Base-by-base conservation (phyloP, 30 jellyfish, hydroid and myxozoan genomes). In the Hydractinia symbiolongicarpus region DNA sequence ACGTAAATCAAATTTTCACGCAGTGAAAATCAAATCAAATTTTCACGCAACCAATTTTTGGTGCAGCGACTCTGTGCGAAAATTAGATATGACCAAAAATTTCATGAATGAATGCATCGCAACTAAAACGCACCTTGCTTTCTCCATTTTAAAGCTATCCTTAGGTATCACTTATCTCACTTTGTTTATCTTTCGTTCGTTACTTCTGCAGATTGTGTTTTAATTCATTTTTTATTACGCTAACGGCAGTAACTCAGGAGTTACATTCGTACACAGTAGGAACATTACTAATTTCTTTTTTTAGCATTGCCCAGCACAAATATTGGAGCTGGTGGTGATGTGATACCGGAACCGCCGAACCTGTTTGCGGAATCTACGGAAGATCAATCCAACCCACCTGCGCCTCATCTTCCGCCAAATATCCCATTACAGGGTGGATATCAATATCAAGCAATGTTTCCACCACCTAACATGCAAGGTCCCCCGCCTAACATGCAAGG, bases 281-380 rank as follows among this genome's bases (percentile, higher is more conserved):
- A 30, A 30, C 44, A 30, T 2, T 30, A 30, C 44, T 30, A 2
- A 30, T 30, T 30, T 54, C 1, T 10, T 49, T 70, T 78, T 82
- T 1, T 79, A 89, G 96, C 95, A 19, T 70, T 89, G 44, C 96
- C 44, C 96, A 5, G 88, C 86, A 30, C 44, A 30, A 30, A 30
- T 30, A 30, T 30, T 30, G 44, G 44, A 30, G 44, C 44, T 30
- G 44, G 44, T 30, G 55, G 52, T 17, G 72, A 60, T 54, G 64
- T 17, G 51, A 70, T 57, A 21, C 52, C 40, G 67, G 81, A 68
- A 72, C 67, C 78, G 54, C 88, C 67, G 54, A 73, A 81, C 61
- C 56, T 50, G 50, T 50, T 50, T 67, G 44, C 50, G 50, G 49
- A 17, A 17, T 17, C 66, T 30, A 30, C 44, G 44, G 44, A 30